These are phyloP conservation scores for Tridacna gigas DNA, from an alignment of 2,888 invertebrate species.

Conservation along the genomic window DNA sequence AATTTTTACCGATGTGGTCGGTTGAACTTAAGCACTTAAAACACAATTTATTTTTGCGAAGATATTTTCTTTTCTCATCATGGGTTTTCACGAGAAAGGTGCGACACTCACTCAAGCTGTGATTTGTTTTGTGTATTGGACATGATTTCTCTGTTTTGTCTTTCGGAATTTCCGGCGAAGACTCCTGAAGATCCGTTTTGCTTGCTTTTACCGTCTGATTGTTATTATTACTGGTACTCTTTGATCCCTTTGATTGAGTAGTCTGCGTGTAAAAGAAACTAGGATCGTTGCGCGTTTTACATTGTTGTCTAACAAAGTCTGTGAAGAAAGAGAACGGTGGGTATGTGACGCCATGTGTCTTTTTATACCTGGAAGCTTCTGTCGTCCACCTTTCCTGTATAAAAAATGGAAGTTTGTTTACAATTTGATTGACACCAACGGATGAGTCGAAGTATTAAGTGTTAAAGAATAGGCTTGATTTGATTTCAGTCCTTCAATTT, in stretches of 20 bases:
- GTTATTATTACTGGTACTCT: no score
- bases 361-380: constrained; percentile 42
- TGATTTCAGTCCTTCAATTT: background rate
- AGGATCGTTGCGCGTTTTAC: background rate
- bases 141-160: no score
- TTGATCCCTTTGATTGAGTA: no score
- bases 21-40: background rate
- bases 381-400: constrained; percentile 50
- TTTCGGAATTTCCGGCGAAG: no score
- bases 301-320: background rate
- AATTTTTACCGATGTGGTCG: background rate
- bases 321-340: background rate
- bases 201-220: no score
- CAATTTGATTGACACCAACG: background rate
- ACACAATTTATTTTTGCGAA: background rate
- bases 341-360: no score
- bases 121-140: no score
- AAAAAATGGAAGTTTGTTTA: constrained; percentile 47
- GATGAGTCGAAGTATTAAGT: background rate
- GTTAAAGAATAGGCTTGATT: background rate
- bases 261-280: no score
- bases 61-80: no score
- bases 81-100: no score
- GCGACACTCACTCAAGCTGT: no score
- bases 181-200: no score